Evolutionary conservation across 2,888 invertebrate genomes (phyloP).

Genomic region (Branchinecta sandiegonensis): DNA sequence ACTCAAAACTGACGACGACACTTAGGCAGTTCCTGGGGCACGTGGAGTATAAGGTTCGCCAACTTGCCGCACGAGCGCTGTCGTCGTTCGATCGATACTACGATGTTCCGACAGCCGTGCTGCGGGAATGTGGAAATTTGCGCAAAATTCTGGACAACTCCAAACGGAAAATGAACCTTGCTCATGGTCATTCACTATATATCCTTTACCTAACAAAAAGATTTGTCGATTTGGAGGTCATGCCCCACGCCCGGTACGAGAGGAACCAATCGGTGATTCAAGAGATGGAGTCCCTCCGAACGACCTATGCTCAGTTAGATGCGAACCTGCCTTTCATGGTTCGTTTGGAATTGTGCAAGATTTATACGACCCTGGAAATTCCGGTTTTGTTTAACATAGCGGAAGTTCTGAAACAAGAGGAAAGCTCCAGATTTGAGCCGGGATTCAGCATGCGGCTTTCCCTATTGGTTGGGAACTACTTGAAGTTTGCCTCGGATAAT

Average conservation of each 20-base stretch:
- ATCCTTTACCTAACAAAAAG: not conserved
- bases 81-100: not conserved
- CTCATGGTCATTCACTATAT: not conserved
- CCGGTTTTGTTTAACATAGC: not conserved
- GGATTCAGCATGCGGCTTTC: not conserved
- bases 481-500: not conserved
- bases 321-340: not conserved
- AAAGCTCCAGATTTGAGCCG: not conserved
- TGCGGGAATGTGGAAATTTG: not conserved
- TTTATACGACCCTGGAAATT: not conserved
- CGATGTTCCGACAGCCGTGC: not conserved
- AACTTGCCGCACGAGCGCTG: conserved; percentile 7
- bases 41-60: not conserved
- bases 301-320: not conserved
- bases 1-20: not conserved
- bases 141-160: not conserved
- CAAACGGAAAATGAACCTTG: not conserved
- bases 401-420: not conserved
- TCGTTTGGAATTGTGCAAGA: not conserved
- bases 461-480: not conserved
- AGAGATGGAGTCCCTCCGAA: not conserved
- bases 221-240: conserved; percentile 1
- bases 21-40: not conserved
- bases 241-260: not conserved
- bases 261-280: not conserved